These are phyloP conservation scores for Hydraecia micacea DNA, from an alignment of 2,888 invertebrate genomes.

Conservation along the genomic window DNA sequence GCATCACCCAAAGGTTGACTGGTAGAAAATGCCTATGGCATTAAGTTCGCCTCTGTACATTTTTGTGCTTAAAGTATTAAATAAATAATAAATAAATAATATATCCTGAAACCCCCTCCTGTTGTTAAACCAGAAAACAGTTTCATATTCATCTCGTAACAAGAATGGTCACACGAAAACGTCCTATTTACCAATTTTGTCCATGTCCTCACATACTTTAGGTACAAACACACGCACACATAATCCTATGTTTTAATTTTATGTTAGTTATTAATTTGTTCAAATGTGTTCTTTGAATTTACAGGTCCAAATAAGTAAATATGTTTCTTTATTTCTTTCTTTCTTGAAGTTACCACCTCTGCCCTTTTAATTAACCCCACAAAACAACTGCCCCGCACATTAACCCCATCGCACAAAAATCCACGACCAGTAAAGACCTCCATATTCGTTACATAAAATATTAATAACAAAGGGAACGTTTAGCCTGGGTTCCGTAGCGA, in stretches of 20 bases:
- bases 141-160: neutral
- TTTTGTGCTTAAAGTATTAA: too few relatives aligned
- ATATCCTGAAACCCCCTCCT: neutral
- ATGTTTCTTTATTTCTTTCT: neutral
- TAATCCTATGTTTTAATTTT: neutral
- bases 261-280: neutral
- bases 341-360: neutral
- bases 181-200: too few relatives aligned
- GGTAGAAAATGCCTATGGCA: too few relatives aligned
- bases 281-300: neutral
- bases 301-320: neutral
- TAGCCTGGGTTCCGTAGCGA: conserved; percentile 74
- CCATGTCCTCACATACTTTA: neutral
- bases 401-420: conserved; percentile 24
- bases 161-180: too few relatives aligned
- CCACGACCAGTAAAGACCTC: conserved; percentile 11
- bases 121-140: neutral
- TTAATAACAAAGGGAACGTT: conserved; percentile 70
- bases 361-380: neutral
- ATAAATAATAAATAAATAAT: too few relatives aligned
- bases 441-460: conserved; percentile 53
- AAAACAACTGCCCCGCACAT: neutral
- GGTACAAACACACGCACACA: neutral
- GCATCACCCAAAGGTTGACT: too few relatives aligned
- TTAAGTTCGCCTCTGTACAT: too few relatives aligned